Base-by-base conservation (phyloP, 2,113 vertebrate genomes). In the Polyodon spathula region DNA sequence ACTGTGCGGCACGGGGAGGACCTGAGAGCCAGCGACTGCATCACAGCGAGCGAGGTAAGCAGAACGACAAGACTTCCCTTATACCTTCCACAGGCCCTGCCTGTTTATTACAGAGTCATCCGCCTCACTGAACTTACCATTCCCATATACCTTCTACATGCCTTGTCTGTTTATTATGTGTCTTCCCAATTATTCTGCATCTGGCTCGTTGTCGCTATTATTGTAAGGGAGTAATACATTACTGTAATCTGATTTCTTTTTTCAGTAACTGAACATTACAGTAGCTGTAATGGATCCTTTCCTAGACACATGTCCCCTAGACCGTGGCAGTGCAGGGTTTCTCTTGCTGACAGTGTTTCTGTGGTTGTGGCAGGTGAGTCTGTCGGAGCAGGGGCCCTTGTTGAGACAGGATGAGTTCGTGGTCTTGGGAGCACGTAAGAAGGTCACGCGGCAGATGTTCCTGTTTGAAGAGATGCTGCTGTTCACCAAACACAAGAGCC, bases 391-490 rank as follows among this genome's bases (percentile, higher is more conserved):
- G 0, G 93, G 93, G 0, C 89, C 91, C 42, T 81, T 95, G 60
- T 78, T 95, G 59, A 86, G 90, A 6, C 88, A 91, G 43, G 92
- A 92, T 11, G 86, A 89, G 62, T 84, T 95, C 66, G 84, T 76
- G 0, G 79, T 92, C 59, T 86, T 86, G 27, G 91, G 89, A 5
- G 68, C 76, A 5, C 78, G 91, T 3, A 85, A 88, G 61, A 93
- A 91, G 71, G 85, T 86, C 44, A 69, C 71, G 0, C 85, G 92
- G 53, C 89, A 80, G 1, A 76, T 92, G 56, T 95, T 95, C 74
- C 90, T 95, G 52, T 95, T 92, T 69, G 90, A 93, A 65, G 85
- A 91, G 59, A 71, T 85, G 7, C 68, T 95, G 57, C 79, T 95
- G 62, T 88, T 95, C 74, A 90, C 88, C 83, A 95, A 95, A 66